Percentiles rank a stretch among this genome's conserved stretches.
phyloP scores from a whole-genome alignment of 2,113 vertebrate genomes.

The Plecotus auritus region DNA sequence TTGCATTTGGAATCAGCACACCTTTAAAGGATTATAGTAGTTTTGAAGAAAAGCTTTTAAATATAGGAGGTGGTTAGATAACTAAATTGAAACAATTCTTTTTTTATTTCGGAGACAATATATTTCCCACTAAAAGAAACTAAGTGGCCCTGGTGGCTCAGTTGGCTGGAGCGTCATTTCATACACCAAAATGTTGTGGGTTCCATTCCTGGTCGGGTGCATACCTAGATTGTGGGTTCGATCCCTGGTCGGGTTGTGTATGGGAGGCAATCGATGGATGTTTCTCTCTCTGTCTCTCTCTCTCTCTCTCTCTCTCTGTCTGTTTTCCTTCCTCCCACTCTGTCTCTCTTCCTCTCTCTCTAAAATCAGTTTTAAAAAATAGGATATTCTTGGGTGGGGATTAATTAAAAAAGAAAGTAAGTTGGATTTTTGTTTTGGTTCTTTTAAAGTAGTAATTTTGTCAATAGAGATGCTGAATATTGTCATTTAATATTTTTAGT shows the following conservation, averaged over 20 bases:
- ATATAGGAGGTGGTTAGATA: background rate
- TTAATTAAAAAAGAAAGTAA: background rate
- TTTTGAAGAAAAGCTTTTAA: background rate
- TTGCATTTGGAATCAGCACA: background rate
- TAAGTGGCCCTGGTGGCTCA: background rate
- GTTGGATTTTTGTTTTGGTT: slow-evolving; percentile 17
- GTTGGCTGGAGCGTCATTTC: background rate
- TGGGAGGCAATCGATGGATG: background rate
- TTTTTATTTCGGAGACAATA: background rate
- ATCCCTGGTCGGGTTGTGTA: background rate
- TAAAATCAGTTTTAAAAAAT: background rate
- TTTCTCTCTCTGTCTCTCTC: background rate
- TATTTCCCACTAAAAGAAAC: background rate
- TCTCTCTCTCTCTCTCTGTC: too few relatives aligned
- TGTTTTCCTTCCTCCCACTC: too few relatives aligned
- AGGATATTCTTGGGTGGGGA: background rate
- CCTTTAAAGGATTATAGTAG: background rate
- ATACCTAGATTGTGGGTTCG: background rate
- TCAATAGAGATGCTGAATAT: background rate
- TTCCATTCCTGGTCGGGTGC: background rate
- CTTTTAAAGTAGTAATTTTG: slow-evolving; percentile 16
- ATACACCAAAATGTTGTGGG: background rate
- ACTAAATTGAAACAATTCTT: background rate
- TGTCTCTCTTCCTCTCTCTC: background rate
- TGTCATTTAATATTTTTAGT: slow-evolving; percentile 16